Base-by-base conservation (phyloP, 2,113 vertebrate species). In the Eubucco bourcierii region DNA sequence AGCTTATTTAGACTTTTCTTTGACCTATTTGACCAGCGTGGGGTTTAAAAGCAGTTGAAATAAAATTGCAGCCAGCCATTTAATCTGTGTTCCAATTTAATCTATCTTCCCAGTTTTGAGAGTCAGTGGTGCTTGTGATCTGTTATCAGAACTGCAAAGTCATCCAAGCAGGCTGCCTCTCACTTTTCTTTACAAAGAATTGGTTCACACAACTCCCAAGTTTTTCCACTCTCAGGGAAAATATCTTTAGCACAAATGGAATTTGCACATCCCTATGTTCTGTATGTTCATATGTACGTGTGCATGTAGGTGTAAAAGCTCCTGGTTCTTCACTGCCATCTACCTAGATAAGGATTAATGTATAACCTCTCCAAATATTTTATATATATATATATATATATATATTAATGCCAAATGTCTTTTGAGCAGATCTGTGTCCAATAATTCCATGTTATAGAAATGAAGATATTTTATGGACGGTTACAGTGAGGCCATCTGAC, bases 11-110 rank as follows among this genome's bases (percentile, higher is more conserved):
- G 55, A 60, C 50, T 79, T 79, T 56, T 71, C 2, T 78, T 94
- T 92, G 91, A 90, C 91, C 88, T 86, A 46, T 83, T 94, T 90
- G 84, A 88, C 86, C 37, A 33, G 44, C 29, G 9, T 31, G 90
- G 39, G 29, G 15, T 79, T 94, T 94, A 92, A 94, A 94, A 84
- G 67, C 18, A 50, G 71, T 39, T 90, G 84, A 95, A 95, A 87
- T 89, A 84, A 89, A 92, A 84, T 89, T 87, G 78, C 84, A 92
- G 84, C 79, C 84, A 92, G 52, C 53, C 87, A 88, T 90, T 93
- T 93, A 94, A 90, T 92, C 86, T 77, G 52, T 79, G 80, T 87
- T 92, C 81, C 93, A 89, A 89, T 94, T 94, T 93, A 95, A 94
- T 93, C 84, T 55, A 73, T 73, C 56, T 82, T 76, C 66, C 89